Evolutionary conservation across 2,113 vertebrate genomes (phyloP).

Genomic region (Ictalurus punctatus): DNA sequence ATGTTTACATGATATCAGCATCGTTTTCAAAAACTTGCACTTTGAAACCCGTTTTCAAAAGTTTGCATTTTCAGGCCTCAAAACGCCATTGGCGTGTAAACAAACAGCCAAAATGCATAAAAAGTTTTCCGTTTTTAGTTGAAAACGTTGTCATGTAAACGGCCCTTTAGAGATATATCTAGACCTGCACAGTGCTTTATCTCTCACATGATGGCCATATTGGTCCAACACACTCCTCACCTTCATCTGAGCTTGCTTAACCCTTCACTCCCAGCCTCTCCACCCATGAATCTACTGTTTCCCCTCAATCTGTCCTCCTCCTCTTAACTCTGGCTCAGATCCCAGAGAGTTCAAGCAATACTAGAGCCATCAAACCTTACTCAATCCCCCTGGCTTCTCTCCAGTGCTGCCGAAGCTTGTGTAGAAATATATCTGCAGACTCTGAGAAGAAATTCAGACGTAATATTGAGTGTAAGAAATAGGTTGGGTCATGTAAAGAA

Average conservation of each 20-base stretch:
- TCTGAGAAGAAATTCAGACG: slow-evolving; percentile 55
- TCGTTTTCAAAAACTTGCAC: no score
- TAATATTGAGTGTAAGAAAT: slow-evolving; percentile 15
- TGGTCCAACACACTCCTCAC: slow-evolving; percentile 19
- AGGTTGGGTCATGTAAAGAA: slow-evolving; percentile 23
- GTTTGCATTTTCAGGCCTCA: no score
- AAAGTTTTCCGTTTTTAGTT: no score
- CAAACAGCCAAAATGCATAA: no score
- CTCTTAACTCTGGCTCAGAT: slow-evolving; percentile 25
- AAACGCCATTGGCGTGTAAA: no score
- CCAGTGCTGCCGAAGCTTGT: slow-evolving; percentile 8
- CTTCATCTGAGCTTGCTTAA: slow-evolving; percentile 41
- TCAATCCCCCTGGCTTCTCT: slow-evolving; percentile 17
- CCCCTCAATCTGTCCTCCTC: slow-evolving; percentile 23
- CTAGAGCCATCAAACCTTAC: slow-evolving; percentile 26
- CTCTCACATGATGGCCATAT: neutral
- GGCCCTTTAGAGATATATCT: neutral
- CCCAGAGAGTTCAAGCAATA: slow-evolving; percentile 18
- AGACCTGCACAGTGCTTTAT: neutral
- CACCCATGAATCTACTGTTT: slow-evolving; percentile 36
- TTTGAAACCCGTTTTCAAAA: no score
- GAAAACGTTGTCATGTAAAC: no score
- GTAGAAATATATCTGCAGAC: slow-evolving; percentile 39
- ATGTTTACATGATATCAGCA: no score
- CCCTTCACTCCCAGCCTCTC: slow-evolving; percentile 38